These are phyloP conservation scores for Anaspis maculata DNA, from an alignment of 2,888 invertebrate genomes.

Conservation along the genomic window DNA sequence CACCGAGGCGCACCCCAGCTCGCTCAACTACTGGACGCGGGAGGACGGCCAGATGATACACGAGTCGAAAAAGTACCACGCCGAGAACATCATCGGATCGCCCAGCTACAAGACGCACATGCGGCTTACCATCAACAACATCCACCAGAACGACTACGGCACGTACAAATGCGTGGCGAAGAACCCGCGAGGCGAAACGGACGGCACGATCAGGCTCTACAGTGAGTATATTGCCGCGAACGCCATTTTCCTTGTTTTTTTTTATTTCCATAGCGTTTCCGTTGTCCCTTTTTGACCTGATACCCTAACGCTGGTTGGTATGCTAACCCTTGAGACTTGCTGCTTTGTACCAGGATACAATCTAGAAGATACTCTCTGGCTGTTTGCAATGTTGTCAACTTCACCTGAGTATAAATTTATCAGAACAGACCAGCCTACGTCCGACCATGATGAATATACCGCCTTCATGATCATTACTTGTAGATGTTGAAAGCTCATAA, in stretches of 20 bases:
- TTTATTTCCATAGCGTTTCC: neutral
- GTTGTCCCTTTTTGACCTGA: neutral
- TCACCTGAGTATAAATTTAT: no score
- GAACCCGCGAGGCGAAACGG: constrained; percentile 85
- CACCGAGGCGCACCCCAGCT: constrained; percentile 85
- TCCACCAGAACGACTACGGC: constrained; percentile 73
- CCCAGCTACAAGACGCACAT: constrained; percentile 82
- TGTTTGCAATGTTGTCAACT: no score
- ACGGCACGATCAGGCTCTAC: constrained; percentile 80
- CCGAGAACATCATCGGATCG: constrained; percentile 59
- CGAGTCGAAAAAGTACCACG: constrained; percentile 72
- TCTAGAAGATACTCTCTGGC: no score
- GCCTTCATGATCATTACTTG: no score
- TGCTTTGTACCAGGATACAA: no score
- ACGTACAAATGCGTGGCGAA: constrained; percentile 84
- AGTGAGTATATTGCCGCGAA: constrained; percentile 68
- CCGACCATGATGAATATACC: no score
- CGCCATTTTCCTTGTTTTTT: constrained; percentile 4
- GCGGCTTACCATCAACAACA: constrained; percentile 71
- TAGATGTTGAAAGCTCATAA: no score
- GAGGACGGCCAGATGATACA: constrained; percentile 86
- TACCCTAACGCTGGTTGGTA: neutral
- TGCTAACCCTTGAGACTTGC: no score
- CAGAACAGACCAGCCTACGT: no score
- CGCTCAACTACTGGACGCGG: constrained; percentile 84